Conservation (phyloP, 2,797 vertebrate species). For the Perdix hodgsoniae region DNA sequence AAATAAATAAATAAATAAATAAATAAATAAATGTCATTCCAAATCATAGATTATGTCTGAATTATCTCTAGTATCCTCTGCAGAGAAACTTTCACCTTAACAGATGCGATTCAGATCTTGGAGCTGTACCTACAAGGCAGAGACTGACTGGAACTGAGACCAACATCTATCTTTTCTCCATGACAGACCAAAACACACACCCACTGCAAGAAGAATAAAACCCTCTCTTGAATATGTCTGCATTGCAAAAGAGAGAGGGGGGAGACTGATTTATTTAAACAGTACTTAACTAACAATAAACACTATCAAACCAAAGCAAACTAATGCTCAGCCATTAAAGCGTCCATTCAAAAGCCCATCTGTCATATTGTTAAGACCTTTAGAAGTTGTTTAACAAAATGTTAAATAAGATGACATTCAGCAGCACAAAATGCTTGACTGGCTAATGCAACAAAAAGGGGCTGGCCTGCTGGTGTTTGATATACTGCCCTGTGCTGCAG, state of each 20-base stretch:
- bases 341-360: slow-evolving; percentile 77
- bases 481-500: slow-evolving; percentile 68
- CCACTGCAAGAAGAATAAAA: slow-evolving; percentile 57
- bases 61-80: not conserved
- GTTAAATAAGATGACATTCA: slow-evolving; percentile 84
- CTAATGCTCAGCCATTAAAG: slow-evolving; percentile 76
- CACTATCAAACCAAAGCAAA: slow-evolving; percentile 76
- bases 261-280: slow-evolving; percentile 76
- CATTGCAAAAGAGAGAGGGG: slow-evolving; percentile 33
- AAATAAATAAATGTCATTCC: not conserved
- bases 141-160: slow-evolving; percentile 14
- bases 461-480: slow-evolving; percentile 70
- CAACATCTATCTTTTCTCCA: not conserved
- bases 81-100: slow-evolving; percentile 5
- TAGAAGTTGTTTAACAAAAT: slow-evolving; percentile 84
- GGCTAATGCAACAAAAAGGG: slow-evolving; percentile 77
- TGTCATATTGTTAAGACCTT: slow-evolving; percentile 83
- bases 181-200: slow-evolving; percentile 42
- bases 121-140: not conserved
- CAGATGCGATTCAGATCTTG: not conserved
- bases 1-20: not conserved
- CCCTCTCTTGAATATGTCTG: slow-evolving; percentile 32
- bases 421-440: slow-evolving; percentile 80
- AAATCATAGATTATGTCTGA: not conserved
- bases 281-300: slow-evolving; percentile 80